Percentiles rank a stretch among this genome's conserved stretches.
phyloP scores from a whole-genome alignment of 2,797 vertebrate genomes.

The Tragopan temminckii region DNA sequence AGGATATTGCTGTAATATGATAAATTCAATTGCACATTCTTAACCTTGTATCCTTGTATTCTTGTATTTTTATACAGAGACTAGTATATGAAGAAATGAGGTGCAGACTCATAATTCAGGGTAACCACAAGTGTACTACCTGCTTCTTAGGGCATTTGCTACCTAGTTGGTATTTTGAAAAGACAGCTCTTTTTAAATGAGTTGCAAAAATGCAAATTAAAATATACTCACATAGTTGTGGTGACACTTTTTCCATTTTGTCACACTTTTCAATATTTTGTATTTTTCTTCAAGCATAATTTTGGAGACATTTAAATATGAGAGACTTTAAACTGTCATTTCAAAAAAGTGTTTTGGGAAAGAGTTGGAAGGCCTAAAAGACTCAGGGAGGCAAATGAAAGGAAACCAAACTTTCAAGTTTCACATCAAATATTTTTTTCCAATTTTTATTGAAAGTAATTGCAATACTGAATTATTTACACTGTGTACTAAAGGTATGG shows the following conservation, averaged over 20 bases:
- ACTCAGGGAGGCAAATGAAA: conserved; percentile 20
- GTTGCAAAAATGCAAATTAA: conserved; percentile 60
- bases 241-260: conserved; percentile 68
- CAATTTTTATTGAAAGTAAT: conserved; percentile 34
- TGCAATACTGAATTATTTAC: conserved; percentile 13
- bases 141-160: neutral
- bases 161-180: conserved; percentile 41
- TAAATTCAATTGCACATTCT: neutral
- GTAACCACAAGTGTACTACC: neutral
- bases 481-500: neutral
- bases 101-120: neutral
- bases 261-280: conserved; percentile 66
- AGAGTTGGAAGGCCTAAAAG: conserved; percentile 49
- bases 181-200: conserved; percentile 45
- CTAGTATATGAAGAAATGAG: neutral
- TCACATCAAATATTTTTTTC: conserved; percentile 42
- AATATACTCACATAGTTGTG: conserved; percentile 56
- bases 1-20: neutral
- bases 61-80: neutral
- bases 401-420: conserved; percentile 50
- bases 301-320: conserved; percentile 62
- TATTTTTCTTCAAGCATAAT: conserved; percentile 71
- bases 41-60: neutral
- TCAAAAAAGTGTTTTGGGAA: conserved; percentile 58
- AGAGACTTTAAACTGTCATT: conserved; percentile 63